Conservation (phyloP, 2,113 vertebrate species). For the human (Homo sapiens) region DNA sequence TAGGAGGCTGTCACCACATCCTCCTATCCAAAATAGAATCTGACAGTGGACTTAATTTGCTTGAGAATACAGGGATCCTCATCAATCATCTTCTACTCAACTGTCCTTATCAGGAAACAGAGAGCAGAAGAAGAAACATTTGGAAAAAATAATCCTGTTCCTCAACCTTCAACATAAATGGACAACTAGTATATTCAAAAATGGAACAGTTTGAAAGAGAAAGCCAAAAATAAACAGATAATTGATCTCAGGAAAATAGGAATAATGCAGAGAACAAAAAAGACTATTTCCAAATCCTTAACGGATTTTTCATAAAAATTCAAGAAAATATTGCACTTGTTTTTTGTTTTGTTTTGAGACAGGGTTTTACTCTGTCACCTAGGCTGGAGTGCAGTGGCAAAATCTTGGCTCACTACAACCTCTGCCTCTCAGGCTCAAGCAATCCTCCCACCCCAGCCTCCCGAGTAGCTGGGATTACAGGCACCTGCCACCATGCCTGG, state of each 20-base stretch:
- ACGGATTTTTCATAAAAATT: not conserved
- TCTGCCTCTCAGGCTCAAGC: no score
- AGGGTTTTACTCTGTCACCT: no score
- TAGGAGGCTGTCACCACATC: not conserved
- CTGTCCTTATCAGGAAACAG: not conserved
- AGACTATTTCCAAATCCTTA: not conserved
- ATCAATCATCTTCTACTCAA: not conserved
- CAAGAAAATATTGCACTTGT: not conserved
- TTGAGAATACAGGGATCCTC: not conserved
- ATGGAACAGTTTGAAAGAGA: not conserved
- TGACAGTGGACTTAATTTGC: not conserved
- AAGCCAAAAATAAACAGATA: not conserved
- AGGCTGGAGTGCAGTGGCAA: no score
- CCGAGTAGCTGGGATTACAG: no score
- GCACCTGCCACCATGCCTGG: no score
- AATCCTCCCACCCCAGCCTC: no score
- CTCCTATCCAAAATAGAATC: not conserved
- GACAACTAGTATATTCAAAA: not conserved
- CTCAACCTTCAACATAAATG: not conserved
- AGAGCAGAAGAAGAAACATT: not conserved
- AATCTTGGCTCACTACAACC: no score
- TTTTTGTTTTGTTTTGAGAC: no score
- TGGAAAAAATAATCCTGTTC: not conserved
- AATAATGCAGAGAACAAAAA: not conserved
- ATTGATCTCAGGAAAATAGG: not conserved